A percentile compares a stretch with the other conserved stretches of the same genome.
These are phyloP conservation scores for Phoxinus dragarum DNA, from an alignment of 2,797 vertebrate species.

Conservation along the genomic window DNA sequence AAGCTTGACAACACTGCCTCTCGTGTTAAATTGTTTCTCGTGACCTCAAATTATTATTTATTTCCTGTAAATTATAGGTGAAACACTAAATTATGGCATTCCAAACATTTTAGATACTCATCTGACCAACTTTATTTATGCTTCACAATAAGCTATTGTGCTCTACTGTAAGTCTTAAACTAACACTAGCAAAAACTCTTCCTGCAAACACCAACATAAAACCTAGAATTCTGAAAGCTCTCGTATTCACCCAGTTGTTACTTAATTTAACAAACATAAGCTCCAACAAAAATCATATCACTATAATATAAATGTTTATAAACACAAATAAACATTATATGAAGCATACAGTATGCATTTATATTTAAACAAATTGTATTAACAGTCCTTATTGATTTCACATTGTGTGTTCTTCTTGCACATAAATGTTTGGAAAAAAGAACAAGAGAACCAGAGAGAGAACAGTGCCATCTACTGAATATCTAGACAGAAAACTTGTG, in stretches of 20 bases:
- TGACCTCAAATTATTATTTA: not conserved
- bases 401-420: not conserved
- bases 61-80: not conserved
- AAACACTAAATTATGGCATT: not conserved
- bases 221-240: not conserved
- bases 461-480: slow-evolving; percentile 48
- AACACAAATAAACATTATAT: not conserved
- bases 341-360: not conserved
- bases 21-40: not conserved
- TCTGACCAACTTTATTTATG: not conserved
- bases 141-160: no score
- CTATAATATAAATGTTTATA: not conserved
- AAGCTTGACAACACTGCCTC: not conserved
- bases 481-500: slow-evolving; percentile 6
- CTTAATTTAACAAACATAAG: not conserved
- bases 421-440: not conserved
- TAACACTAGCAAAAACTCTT: not conserved
- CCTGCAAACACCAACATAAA: not conserved
- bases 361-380: not conserved
- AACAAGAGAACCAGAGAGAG: not conserved
- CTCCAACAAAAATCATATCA: not conserved
- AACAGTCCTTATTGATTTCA: not conserved
- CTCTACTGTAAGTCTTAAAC: not conserved
- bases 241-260: not conserved
- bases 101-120: not conserved